Evolutionary conservation across 2,113 vertebrate genomes (phyloP), one percentile per base, ranked within the genome.

Genomic region (Sula dactylatra): DNA sequence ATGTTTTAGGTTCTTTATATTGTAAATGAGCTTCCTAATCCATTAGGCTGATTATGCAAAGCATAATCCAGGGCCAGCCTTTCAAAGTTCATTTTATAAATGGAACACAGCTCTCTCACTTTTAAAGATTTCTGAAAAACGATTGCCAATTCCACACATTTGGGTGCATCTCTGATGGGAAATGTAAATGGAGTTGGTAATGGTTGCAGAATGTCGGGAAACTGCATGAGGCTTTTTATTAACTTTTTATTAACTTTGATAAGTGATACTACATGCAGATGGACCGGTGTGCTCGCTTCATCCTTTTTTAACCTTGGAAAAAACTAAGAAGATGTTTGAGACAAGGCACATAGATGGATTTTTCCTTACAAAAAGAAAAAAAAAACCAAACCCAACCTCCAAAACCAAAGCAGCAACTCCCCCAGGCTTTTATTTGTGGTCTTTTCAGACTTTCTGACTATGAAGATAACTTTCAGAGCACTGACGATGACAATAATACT

Each of bases 21-120:
- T 94, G 93, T 93, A 97, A 95, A 94, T 95, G 47, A 92, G 45
- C 32, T 93, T 91, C 86, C 89, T 96, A 96, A 96, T 93, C 85
- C 82, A 92, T 97, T 93, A 93, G 76, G 44, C 59, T 96, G 82
- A 94, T 95, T 97, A 96, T 96, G 90, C 79, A 95, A 96, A 96
- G 31, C 72, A 81, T 88, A 94, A 92, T 96, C 65, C 72, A 88
- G 24, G 72, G 72, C 47, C 61, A 82, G 52, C 5, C 54, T 94
- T 96, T 93, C 86, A 91, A 92, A 84, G 34, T 86, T 96, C 54
- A 69, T 94, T 95, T 95, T 90, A 91, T 84, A 97, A 97, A 95
- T 93, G 69, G 72, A 96, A 88, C 17, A 49, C 3, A 1, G 38
- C 34, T 91, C 71, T 89, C 83, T 86, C 76, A 78, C 76, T 91